phyloP scores from a whole-genome alignment of 2,888 invertebrate genomes.

The Teleogryllus oceanicus region DNA sequence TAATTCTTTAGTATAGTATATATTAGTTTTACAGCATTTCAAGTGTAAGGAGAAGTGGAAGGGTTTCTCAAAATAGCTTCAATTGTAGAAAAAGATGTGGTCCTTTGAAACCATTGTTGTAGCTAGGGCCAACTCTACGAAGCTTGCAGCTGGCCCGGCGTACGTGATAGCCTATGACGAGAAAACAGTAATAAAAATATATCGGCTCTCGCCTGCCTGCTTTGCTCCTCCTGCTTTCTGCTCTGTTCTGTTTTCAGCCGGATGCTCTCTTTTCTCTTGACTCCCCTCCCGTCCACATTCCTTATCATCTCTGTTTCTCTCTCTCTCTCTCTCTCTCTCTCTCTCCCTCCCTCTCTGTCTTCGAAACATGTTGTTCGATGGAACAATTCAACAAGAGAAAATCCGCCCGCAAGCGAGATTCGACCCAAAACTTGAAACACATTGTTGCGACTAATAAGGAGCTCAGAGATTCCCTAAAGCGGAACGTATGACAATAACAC shows the following conservation, averaged over 20 bases:
- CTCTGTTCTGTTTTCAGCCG: not conserved
- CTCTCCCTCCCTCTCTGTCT: too few relatives aligned
- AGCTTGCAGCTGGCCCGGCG: not conserved
- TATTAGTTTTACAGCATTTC: not conserved
- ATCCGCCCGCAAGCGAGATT: too few relatives aligned
- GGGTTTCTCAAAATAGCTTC: not conserved
- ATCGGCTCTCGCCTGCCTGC: not conserved
- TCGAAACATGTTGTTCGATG: too few relatives aligned
- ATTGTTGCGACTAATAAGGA: too few relatives aligned
- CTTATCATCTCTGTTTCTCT: not conserved
- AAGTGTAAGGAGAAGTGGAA: not conserved
- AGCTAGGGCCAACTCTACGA: not conserved
- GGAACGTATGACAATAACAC: too few relatives aligned
- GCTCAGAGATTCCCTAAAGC: too few relatives aligned
- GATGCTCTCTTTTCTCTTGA: not conserved
- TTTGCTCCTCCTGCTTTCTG: not conserved
- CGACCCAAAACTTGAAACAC: too few relatives aligned
- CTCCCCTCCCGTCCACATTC: not conserved
- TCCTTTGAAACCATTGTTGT: constrained; percentile 18
- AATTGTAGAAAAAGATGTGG: constrained; percentile 9
- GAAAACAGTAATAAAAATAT: not conserved
- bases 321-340: not conserved
- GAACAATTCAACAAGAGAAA: too few relatives aligned
- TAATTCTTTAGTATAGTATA: not conserved
- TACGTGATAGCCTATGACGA: not conserved